phyloP scores from a whole-genome alignment of 2,797 vertebrate species.

The Streptopelia turtur region DNA sequence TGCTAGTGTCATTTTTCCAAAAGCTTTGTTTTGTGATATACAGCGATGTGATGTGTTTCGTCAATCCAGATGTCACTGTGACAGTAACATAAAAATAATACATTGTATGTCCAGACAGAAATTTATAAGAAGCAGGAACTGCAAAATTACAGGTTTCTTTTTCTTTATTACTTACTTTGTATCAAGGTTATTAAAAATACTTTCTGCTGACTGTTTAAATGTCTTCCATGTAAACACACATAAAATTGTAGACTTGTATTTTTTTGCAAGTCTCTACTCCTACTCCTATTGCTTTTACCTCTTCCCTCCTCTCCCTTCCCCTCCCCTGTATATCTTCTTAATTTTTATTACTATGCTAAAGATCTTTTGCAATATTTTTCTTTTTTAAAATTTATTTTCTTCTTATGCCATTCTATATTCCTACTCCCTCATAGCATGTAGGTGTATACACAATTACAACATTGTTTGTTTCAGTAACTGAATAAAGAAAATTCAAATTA shows the following conservation, averaged over 20 bases:
- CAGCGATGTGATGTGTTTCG: background rate
- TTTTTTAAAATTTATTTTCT: background rate
- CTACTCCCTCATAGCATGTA: background rate
- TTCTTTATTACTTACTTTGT: background rate
- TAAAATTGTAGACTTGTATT: background rate
- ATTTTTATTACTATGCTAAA: background rate
- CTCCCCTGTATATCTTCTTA: background rate
- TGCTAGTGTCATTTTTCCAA: background rate
- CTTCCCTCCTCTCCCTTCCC: background rate
- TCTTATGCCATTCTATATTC: background rate
- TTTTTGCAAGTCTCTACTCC: background rate
- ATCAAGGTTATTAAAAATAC: background rate
- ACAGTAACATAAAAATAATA: conserved; percentile 11
- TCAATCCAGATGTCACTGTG: background rate
- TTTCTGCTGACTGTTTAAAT: background rate
- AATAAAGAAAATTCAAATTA: background rate
- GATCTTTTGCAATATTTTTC: background rate
- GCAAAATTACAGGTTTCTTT: background rate
- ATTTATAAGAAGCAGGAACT: background rate
- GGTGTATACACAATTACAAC: background rate
- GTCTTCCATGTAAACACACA: background rate
- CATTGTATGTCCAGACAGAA: background rate
- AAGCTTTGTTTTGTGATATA: background rate
- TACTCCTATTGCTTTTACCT: background rate
- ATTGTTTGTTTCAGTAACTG: background rate